Base-by-base conservation (phyloP, 2,888 invertebrate species). In the Scaptomyza caliginosa region DNA sequence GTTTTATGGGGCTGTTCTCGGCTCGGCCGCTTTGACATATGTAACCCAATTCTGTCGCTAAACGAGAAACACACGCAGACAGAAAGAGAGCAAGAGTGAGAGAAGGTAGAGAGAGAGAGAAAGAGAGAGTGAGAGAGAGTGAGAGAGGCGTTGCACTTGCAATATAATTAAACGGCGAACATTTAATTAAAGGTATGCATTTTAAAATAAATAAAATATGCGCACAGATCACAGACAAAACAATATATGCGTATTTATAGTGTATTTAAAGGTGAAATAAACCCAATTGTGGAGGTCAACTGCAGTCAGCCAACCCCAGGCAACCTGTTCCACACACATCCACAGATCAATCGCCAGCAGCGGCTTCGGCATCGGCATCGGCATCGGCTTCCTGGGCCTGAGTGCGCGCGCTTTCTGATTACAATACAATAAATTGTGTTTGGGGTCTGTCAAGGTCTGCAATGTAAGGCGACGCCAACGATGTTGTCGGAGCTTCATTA, bases 31-130 rank as follows among this genome's bases (percentile, higher is more conserved):
- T 46, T 32, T 63, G 69, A 87, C 86, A 88, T 71, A 86, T 77
- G 79, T 78, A 89, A 89, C 88, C 88, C 79, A 84, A 88, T 83
- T 88, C 88, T 88, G 89, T 89, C 79, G 74, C 74, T 43, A 49
- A 7, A 43, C 26, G 38, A 36, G 38, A 32, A 8, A 17, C 11
- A 11, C 26, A 11, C 26, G 19, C n/a, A 42, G 16, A 24, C n/a
- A 10, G 10, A 11, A n/a, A 26, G 16, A 19, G 23, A 52, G 21
- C 49, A 50, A 32, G 54, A 16, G 28, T 11, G 42, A 16, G 13
- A 38, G 17, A n/a, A n/a, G n/a, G n/a, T n/a, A n/a, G 39, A n/a
- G 34, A 38, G n/a, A 13, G 17, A n/a, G 38, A 49, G 24, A 24
- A 40, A 34, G n/a, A n/a, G n/a, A n/a, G n/a, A 24, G n/a, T 24